Evolutionary conservation across 2,797 vertebrate species (phyloP).

Genomic region (Rhinophrynus dorsalis): DNA sequence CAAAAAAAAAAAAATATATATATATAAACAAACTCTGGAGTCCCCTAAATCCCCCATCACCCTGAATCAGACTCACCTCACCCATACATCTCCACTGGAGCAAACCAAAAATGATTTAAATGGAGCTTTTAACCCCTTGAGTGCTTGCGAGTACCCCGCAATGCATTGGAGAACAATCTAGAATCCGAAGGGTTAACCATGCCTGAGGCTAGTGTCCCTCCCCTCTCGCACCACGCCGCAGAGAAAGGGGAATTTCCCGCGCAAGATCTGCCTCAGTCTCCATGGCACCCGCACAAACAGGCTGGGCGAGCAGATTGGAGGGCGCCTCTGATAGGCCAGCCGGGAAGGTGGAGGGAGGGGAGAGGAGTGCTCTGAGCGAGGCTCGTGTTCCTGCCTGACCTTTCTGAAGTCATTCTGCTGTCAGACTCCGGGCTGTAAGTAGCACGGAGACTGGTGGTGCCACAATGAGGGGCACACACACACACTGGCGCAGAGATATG

Average conservation of each 20-base stretch:
- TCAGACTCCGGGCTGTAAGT: not conserved
- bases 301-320: conserved; percentile 28
- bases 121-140: too few species aligned
- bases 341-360: conserved; percentile 22
- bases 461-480: not conserved
- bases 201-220: not conserved
- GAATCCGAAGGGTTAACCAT: too few species aligned
- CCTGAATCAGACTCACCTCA: too few species aligned
- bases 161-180: too few species aligned
- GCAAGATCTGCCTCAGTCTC: conserved; percentile 48
- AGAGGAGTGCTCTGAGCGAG: not conserved
- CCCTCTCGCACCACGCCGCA: conserved; percentile 24
- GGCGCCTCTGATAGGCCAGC: conserved; percentile 20
- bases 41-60: too few species aligned
- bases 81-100: too few species aligned
- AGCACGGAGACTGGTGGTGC: not conserved
- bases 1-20: too few species aligned
- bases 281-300: conserved; percentile 47
- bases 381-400: conserved; percentile 33
- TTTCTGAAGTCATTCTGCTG: conserved; percentile 31
- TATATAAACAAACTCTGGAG: too few species aligned
- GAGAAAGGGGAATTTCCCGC: conserved; percentile 44
- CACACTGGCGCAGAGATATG: not conserved
- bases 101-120: too few species aligned
- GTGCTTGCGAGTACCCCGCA: too few species aligned